These are phyloP conservation scores for Pipistrellus pipistrellus DNA, from an alignment of 2,797 vertebrate genomes.

Conservation along the genomic window DNA sequence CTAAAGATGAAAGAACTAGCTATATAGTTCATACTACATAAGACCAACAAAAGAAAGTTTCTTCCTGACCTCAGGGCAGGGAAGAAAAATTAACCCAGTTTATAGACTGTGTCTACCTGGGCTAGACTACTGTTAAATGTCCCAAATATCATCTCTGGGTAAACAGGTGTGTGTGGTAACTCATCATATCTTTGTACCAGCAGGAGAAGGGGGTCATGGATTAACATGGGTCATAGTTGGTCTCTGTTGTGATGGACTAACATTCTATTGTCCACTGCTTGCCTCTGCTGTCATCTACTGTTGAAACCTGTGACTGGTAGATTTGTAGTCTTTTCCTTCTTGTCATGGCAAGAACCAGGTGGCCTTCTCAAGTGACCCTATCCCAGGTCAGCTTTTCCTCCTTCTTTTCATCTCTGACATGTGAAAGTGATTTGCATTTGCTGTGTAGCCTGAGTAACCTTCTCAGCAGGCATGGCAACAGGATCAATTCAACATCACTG, in stretches of 20 bases:
- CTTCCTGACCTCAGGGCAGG: background rate
- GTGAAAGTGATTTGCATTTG: slow-evolving; percentile 3
- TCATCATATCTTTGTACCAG: background rate
- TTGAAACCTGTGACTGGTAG: background rate
- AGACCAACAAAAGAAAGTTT: slow-evolving; percentile 19
- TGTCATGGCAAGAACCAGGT: background rate
- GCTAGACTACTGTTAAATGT: background rate
- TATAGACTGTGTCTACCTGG: background rate
- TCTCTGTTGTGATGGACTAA: background rate
- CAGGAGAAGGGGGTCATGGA: background rate
- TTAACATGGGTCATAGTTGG: background rate
- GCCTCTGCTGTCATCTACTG: background rate
- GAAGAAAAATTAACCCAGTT: background rate
- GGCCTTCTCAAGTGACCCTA: background rate
- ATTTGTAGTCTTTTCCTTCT: background rate
- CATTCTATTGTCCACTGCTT: background rate
- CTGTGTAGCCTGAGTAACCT: background rate
- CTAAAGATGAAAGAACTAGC: background rate
- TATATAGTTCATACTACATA: background rate
- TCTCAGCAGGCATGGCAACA: background rate
- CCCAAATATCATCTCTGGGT: background rate
- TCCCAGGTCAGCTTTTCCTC: background rate
- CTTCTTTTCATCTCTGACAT: background rate
- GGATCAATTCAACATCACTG: background rate
- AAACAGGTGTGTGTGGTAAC: background rate